Conservation (phyloP, 2,797 vertebrate species). For the Melanotaenia parkinsoni region DNA sequence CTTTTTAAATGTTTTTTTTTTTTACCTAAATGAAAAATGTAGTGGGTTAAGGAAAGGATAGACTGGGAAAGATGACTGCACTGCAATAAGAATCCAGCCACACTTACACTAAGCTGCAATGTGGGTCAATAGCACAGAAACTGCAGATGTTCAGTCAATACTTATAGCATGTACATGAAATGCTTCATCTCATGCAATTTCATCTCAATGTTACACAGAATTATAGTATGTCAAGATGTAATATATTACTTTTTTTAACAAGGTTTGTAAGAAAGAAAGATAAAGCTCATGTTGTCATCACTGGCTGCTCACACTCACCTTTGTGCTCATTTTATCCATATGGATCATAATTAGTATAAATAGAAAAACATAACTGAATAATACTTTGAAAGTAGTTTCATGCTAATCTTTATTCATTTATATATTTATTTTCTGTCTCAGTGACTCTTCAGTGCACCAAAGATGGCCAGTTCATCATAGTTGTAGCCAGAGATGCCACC, state of each 20-base stretch:
- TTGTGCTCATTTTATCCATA: no score
- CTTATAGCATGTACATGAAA: neutral
- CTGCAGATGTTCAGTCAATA: neutral
- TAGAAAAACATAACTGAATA: neutral
- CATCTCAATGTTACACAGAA: neutral
- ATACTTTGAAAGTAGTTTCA: neutral
- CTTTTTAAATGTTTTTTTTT: no score
- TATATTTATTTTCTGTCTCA: constrained; percentile 18
- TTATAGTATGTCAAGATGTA: neutral
- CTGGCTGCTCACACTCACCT: neutral
- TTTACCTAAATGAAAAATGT: no score
- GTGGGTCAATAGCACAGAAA: no score
- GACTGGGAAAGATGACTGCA: no score
- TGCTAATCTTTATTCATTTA: neutral
- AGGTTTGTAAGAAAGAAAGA: neutral
- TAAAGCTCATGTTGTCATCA: neutral
- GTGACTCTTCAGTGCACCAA: constrained; percentile 82
- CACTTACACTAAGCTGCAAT: no score
- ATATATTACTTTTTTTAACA: neutral
- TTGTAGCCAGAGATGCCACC: constrained; percentile 74
- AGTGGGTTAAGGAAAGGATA: no score
- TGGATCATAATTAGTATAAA: neutral
- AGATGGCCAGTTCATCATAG: constrained; percentile 76
- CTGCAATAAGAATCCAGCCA: no score
- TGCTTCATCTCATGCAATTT: neutral